A percentile compares a stretch with the other conserved stretches of the same genome.
Evolutionary conservation across 2,113 vertebrate species (phyloP).

Genomic region (Grallaria varia): DNA sequence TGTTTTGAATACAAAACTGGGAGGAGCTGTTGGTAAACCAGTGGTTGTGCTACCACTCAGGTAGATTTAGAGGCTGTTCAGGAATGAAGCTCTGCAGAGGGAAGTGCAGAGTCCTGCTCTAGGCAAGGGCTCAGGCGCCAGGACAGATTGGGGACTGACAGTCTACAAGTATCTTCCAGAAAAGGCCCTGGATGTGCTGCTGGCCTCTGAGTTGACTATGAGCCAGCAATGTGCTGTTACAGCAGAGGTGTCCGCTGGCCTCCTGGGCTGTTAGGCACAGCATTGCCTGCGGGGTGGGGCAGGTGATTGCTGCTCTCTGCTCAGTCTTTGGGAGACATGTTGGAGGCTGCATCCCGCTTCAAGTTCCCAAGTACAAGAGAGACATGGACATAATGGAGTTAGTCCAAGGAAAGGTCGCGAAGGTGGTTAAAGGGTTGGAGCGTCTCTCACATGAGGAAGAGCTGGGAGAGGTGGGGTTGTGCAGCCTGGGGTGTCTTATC

Average conservation of each 20-base stretch:
- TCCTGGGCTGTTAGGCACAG: background rate
- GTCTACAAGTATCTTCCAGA: background rate
- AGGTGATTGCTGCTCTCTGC: background rate
- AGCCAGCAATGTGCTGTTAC: background rate
- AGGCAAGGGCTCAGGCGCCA: background rate
- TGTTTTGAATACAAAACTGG: background rate
- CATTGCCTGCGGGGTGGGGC: background rate
- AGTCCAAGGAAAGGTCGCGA: background rate
- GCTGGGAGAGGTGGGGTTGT: background rate
- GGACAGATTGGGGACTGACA: background rate
- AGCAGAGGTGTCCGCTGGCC: background rate
- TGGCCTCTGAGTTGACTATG: background rate
- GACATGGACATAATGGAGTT: background rate
- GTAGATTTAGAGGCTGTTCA: background rate
- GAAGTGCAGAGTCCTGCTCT: background rate
- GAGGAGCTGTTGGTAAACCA: background rate
- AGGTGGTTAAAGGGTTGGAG: background rate
- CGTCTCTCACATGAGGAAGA: background rate
- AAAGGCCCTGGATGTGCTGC: background rate
- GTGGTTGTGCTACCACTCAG: background rate
- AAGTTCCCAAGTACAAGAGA: background rate
- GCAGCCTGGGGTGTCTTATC: background rate
- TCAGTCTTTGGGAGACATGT: background rate
- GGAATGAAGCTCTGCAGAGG: background rate
- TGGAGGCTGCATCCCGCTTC: background rate